These are phyloP conservation scores for Philotrypesis tridentata DNA, from an alignment of 1,140 invertebrate genomes.

Conservation along the genomic window DNA sequence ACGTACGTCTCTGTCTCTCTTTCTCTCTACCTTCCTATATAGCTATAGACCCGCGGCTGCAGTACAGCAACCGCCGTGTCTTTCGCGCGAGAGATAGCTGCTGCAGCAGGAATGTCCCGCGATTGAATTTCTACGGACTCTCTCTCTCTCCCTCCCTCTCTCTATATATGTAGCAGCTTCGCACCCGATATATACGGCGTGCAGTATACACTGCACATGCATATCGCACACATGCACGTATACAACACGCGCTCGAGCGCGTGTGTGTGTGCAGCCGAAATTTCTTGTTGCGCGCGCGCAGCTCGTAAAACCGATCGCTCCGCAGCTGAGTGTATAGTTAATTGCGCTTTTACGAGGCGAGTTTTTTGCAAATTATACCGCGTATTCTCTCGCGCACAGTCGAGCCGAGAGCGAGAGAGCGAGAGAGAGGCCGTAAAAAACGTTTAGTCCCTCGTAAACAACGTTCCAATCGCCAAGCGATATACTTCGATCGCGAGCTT, in stretches of 20 bases:
- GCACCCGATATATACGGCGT: no score
- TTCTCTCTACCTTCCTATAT: no score
- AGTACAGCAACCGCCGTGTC: not conserved
- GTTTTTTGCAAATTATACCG: slow-evolving; percentile 19
- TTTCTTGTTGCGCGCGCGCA: slow-evolving; percentile 1
- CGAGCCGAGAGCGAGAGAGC: not conserved
- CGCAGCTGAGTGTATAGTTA: not conserved
- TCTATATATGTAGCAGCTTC: not conserved
- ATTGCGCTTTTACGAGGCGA: slow-evolving; percentile 22
- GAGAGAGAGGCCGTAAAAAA: slow-evolving; percentile 10
- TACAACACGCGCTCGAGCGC: no score
- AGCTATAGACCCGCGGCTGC: no score
- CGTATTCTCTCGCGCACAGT: not conserved
- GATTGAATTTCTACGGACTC: slow-evolving; percentile 3
- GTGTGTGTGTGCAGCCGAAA: not conserved
- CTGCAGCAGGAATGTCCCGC: not conserved
- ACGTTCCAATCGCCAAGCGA: not conserved
- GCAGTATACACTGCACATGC: no score
- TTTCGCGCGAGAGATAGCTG: not conserved
- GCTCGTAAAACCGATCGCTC: slow-evolving; percentile 9
- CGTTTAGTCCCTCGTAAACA: slow-evolving; percentile 18
- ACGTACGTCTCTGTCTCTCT: no score
- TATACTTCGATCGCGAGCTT: not conserved
- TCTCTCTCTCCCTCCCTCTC: not conserved
- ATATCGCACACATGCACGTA: no score